phyloP scores from a whole-genome alignment of 2,888 invertebrate species.

The Entomobrya multifasciata region DNA sequence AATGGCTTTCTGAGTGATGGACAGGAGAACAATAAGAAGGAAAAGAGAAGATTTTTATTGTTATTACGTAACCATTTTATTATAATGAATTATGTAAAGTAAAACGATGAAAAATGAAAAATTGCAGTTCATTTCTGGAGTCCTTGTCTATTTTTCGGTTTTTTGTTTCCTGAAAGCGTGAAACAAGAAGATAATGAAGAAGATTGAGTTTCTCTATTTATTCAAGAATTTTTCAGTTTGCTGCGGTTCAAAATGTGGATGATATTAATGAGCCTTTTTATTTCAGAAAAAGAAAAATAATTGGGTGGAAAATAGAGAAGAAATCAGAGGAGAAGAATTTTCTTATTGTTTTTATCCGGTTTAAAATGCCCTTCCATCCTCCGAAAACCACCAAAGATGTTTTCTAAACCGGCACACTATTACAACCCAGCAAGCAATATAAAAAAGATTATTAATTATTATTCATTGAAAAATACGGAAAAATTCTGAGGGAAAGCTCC shows the following conservation, averaged over 20 bases:
- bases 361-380: too few relatives aligned
- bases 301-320: conserved; percentile 5
- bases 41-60: background rate
- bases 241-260: background rate
- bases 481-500: background rate
- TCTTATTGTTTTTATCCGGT: conserved; percentile 35
- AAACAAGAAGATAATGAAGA: conserved; percentile 46
- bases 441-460: background rate
- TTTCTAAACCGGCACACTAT: background rate
- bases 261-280: background rate
- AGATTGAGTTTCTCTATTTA: background rate
- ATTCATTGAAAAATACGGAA: background rate
- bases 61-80: conserved; percentile 26
- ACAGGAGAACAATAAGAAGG: conserved; percentile 60
- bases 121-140: background rate
- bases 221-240: too few relatives aligned
- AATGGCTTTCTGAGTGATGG: conserved; percentile 53
- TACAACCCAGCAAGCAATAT: background rate
- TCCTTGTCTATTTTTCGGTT: background rate
- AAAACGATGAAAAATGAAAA: background rate
- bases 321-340: conserved; percentile 4
- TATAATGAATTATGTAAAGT: conserved; percentile 29
- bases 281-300: conserved; percentile 23
- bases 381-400: too few relatives aligned
- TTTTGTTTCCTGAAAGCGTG: conserved; percentile 50